phyloP scores from a whole-genome alignment of 2,113 vertebrate species.

The Colaptes auratus region DNA sequence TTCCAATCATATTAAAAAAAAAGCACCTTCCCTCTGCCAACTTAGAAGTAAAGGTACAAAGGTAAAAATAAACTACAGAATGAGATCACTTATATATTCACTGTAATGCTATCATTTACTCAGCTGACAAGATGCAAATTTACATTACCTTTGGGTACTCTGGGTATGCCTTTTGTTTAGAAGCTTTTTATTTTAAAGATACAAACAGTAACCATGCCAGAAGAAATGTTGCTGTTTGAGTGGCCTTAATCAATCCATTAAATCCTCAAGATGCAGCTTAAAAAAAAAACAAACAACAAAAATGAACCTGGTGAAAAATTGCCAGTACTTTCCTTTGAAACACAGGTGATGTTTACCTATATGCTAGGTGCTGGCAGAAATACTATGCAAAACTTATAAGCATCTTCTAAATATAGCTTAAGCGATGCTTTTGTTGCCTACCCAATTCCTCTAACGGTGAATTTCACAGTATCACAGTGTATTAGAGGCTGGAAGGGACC shows the following conservation, averaged over 20 bases:
- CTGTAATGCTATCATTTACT: background rate
- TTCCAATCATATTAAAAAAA: background rate
- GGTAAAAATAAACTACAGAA: conserved; percentile 13
- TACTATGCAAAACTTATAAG: background rate
- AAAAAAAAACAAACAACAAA: background rate
- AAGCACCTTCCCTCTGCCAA: background rate
- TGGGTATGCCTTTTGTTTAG: background rate
- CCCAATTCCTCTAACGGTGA: background rate
- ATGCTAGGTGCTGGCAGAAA: background rate
- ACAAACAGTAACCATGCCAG: background rate
- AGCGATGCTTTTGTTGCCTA: background rate
- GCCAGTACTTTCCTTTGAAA: background rate
- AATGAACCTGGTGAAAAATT: background rate
- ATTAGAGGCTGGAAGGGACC: too few relatives aligned
- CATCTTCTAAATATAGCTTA: background rate
- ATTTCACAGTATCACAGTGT: background rate
- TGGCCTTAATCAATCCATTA: background rate
- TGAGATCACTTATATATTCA: background rate
- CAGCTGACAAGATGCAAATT: background rate
- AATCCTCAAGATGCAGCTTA: background rate
- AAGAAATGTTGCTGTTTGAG: background rate
- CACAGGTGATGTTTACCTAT: background rate
- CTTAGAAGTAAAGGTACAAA: background rate
- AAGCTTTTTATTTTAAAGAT: conserved; percentile 5
- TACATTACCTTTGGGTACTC: background rate